phyloP scores from a whole-genome alignment of 2,113 vertebrate species.

The Genyomyrus donnyi region DNA sequence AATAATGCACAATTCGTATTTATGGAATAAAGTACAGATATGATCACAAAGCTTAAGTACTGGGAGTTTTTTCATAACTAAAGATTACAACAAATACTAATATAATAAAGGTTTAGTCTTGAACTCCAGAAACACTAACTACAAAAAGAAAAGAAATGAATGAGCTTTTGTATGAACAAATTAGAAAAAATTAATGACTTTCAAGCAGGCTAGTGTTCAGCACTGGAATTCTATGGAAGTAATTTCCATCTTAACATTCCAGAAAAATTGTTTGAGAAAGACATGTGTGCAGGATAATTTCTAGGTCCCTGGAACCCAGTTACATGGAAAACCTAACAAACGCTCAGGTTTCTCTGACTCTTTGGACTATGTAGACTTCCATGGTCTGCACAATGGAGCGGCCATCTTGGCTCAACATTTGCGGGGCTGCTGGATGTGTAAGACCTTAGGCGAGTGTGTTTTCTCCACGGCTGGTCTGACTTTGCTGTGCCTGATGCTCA shows the following conservation, averaged over 20 bases:
- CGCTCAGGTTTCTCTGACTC: background rate
- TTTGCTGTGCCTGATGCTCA: conserved; percentile 72
- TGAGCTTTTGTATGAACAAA: background rate
- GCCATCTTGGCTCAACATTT: conserved; percentile 65
- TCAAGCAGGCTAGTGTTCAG: background rate
- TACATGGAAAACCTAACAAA: background rate
- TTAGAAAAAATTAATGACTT: background rate
- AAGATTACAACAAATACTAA: background rate
- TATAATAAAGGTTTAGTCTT: background rate
- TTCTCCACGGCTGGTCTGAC: conserved; percentile 77
- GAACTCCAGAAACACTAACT: background rate
- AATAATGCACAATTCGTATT: background rate
- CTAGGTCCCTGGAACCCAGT: background rate
- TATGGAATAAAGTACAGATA: background rate
- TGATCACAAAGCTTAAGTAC: background rate
- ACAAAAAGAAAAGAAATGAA: background rate
- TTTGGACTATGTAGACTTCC: background rate
- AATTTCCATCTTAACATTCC: background rate
- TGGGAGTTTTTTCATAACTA: background rate
- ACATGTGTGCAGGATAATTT: background rate
- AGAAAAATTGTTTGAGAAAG: background rate
- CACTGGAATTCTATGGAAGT: background rate
- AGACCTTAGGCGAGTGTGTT: conserved; percentile 55
- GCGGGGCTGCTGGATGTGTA: conserved; percentile 85
- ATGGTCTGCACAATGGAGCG: background rate